Conservation (phyloP, 2,797 vertebrate species). For the Pachyuromys duprasi region DNA sequence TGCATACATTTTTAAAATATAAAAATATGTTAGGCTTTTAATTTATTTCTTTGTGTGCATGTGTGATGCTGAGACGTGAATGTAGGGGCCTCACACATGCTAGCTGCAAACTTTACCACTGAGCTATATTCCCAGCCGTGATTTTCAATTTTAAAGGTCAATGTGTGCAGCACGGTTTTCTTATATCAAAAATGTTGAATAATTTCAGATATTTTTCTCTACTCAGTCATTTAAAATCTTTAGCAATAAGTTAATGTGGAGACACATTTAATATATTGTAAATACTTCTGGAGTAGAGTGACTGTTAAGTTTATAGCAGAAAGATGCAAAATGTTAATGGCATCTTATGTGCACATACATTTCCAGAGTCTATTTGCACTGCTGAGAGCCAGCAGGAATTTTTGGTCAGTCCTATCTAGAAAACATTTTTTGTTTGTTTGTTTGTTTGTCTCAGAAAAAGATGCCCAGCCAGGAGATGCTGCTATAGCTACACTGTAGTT, state of each 20-base stretch:
- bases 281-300: neutral
- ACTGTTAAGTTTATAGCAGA: neutral
- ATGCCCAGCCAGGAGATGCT: neutral
- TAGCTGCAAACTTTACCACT: neutral
- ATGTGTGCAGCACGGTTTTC: neutral
- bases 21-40: neutral
- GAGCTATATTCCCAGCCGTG: neutral
- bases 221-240: neutral
- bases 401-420: too few relatives aligned
- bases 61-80: neutral
- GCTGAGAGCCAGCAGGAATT: neutral
- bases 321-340: conserved; percentile 1
- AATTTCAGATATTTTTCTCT: conserved; percentile 27
- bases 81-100: neutral
- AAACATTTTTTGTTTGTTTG: neutral
- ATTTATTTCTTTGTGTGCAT: neutral
- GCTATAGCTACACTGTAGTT: neutral
- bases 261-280: neutral
- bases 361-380: neutral
- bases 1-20: neutral
- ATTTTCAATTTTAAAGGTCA: neutral
- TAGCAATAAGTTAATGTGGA: neutral
- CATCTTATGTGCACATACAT: neutral
- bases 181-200: neutral
- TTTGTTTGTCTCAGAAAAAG: neutral